Evolutionary conservation across 1,140 invertebrate genomes (phyloP).

Genomic region (Cataglyphis hispanica): DNA sequence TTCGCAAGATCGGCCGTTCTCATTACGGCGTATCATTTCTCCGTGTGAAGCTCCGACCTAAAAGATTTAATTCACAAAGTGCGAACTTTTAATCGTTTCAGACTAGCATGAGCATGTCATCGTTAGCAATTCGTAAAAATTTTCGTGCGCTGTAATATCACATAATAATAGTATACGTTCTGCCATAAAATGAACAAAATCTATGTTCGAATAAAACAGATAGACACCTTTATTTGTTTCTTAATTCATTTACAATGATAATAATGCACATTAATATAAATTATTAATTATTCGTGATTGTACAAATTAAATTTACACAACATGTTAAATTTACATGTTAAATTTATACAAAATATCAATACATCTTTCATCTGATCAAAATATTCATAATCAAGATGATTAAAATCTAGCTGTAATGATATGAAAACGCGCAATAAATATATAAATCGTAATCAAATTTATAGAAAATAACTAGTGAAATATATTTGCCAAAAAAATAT

Average conservation of each 20-base stretch:
- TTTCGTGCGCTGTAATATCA: background rate
- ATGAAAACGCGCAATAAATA: background rate
- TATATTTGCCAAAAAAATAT: background rate
- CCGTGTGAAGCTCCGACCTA: background rate
- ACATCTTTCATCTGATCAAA: background rate
- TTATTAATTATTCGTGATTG: background rate
- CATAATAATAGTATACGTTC: too few relatives aligned
- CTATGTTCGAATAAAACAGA: background rate
- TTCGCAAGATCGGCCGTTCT: background rate
- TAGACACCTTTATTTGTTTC: background rate
- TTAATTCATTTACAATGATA: background rate
- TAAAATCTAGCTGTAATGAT: background rate
- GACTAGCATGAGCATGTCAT: background rate
- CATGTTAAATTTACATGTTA: background rate
- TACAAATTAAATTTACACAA: background rate
- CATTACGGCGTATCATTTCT: conserved; percentile 1
- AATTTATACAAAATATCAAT: background rate
- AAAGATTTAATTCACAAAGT: background rate
- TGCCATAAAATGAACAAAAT: background rate
- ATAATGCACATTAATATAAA: background rate
- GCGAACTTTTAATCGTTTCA: conserved; percentile 2
- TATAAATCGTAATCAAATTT: background rate
- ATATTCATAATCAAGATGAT: background rate
- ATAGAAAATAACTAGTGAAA: conserved; percentile 11
- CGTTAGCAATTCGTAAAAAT: background rate